These are phyloP conservation scores for Beaufortia kweichowensis DNA, from an alignment of 2,113 vertebrate species.

Conservation along the genomic window DNA sequence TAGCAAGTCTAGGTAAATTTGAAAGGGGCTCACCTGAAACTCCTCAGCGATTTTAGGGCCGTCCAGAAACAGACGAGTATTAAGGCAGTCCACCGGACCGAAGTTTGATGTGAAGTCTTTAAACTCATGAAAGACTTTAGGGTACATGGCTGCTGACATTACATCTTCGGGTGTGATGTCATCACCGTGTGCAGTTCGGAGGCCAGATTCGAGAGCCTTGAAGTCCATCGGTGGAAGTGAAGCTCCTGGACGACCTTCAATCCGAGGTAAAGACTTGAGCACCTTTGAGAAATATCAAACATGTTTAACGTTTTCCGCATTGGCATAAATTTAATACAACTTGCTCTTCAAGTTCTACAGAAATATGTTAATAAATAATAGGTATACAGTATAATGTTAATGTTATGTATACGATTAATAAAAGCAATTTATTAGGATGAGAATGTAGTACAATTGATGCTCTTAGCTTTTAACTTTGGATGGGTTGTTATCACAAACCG, in stretches of 20 bases:
- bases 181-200: conserved; percentile 73
- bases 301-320: background rate
- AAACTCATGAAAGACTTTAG: conserved; percentile 88
- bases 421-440: no score
- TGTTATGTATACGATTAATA: no score
- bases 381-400: no score
- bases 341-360: no score
- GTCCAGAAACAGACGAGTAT: conserved; percentile 81
- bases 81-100: conserved; percentile 76
- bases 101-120: conserved; percentile 81
- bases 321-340: background rate
- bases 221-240: conserved; percentile 84
- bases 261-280: conserved; percentile 81
- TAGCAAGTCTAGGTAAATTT: background rate
- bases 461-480: no score
- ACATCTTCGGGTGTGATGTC: conserved; percentile 87
- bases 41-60: conserved; percentile 82
- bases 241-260: conserved; percentile 88
- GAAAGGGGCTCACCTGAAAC: conserved; percentile 71
- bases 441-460: no score
- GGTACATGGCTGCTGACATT: conserved; percentile 92
- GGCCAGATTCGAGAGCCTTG: conserved; percentile 73
- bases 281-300: conserved; percentile 71
- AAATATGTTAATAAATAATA: no score
- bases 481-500: no score